Conservation (phyloP, 2,797 vertebrate species). For the Ceryle rudis region DNA sequence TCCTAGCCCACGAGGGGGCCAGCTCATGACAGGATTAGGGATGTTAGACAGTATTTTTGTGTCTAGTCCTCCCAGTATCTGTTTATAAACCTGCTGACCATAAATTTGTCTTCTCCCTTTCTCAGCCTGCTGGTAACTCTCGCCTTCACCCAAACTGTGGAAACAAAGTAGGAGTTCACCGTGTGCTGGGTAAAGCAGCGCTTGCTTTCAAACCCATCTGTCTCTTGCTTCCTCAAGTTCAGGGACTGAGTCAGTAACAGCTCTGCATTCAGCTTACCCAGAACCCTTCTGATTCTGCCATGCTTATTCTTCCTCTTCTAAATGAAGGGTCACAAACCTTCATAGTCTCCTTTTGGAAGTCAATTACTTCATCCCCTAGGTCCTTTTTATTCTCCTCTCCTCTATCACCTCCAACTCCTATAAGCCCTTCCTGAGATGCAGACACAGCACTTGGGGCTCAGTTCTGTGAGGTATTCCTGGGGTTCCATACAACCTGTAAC, state of each 20-base stretch:
- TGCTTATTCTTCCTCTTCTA: not conserved
- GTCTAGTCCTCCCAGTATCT: not conserved
- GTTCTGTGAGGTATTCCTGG: not conserved
- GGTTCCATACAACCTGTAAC: not conserved
- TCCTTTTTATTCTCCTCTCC: not conserved
- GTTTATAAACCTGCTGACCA: not conserved
- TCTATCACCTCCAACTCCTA: rapidly evolving
- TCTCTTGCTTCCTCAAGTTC: not conserved
- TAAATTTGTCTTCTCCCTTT: not conserved
- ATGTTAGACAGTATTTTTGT: not conserved
- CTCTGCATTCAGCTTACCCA: not conserved
- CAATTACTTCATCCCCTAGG: too few relatives aligned
- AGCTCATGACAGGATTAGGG: not conserved
- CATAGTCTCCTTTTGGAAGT: not conserved
- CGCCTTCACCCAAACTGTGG: rapidly evolving
- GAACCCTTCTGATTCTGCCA: not conserved
- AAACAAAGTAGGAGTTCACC: not conserved
- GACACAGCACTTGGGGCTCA: not conserved
- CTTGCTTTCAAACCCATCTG: not conserved
- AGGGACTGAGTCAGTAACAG: not conserved
- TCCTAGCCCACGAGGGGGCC: not conserved
- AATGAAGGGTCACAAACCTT: not conserved
- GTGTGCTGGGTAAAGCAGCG: rapidly evolving
- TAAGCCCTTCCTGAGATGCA: not conserved
- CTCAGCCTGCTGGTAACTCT: not conserved